These are phyloP conservation scores for Novumbra hubbsi DNA, from an alignment of 2,797 vertebrate genomes.

Conservation along the genomic window DNA sequence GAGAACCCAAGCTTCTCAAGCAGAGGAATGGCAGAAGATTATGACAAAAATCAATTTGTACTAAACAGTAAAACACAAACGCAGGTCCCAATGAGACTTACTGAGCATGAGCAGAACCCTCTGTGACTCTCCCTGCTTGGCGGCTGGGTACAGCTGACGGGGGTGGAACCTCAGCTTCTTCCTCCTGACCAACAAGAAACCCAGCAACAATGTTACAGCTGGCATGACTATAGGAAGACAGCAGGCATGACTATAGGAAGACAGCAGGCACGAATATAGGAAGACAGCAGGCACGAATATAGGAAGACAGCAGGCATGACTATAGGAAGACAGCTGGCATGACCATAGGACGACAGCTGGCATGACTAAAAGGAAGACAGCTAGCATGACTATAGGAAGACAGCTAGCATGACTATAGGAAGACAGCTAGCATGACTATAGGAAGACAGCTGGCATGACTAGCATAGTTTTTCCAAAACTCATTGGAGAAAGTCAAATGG, in stretches of 20 bases:
- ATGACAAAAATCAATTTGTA: neutral
- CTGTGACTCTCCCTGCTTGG: slow-evolving; percentile 91
- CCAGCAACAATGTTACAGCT: slow-evolving; percentile 1
- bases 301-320: neutral
- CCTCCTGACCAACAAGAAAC: slow-evolving; percentile 58
- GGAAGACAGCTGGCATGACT: too few species aligned
- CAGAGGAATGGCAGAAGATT: neutral
- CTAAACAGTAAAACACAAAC: neutral
- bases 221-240: neutral
- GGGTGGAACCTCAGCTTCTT: slow-evolving; percentile 94
- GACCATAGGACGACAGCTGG: neutral
- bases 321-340: neutral
- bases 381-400: too few species aligned
- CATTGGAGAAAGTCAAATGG: too few species aligned
- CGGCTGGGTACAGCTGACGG: slow-evolving; percentile 86
- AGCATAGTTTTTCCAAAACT: too few species aligned
- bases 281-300: neutral
- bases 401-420: neutral
- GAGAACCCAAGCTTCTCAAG: neutral
- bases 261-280: too few species aligned
- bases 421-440: neutral
- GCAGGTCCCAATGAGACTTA: slow-evolving; percentile 64
- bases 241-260: neutral
- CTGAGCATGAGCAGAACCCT: slow-evolving; percentile 90
- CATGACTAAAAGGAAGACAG: neutral